Conservation (phyloP, 2,113 vertebrate species). For the Myrmophylax atrothorax region DNA sequence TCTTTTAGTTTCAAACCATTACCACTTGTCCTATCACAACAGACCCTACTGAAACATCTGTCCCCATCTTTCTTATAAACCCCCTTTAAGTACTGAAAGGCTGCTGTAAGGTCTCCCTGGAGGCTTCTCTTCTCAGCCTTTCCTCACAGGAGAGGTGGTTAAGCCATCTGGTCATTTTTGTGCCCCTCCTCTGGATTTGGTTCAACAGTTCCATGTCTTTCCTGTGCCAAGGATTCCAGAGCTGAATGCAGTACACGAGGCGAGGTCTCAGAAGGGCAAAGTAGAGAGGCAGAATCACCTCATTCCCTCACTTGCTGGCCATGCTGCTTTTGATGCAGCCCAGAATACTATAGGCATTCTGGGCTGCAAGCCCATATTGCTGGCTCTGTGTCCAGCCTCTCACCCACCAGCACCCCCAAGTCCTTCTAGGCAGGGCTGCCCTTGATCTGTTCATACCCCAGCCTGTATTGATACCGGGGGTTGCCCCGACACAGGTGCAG, state of each 20-base stretch:
- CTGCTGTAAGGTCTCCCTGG: not conserved
- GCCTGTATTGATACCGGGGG: accelerated
- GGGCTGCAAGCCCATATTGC: not conserved
- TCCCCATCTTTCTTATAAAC: not conserved
- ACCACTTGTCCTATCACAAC: not conserved
- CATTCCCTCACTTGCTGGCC: not conserved
- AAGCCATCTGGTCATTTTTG: not conserved
- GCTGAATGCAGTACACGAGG: not conserved
- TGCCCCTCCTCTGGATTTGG: not conserved
- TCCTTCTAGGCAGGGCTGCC: not conserved
- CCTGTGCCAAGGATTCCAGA: not conserved
- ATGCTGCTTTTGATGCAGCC: not conserved
- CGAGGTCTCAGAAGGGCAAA: not conserved
- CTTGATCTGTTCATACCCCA: not conserved
- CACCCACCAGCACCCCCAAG: not conserved
- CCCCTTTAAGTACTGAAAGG: not conserved
- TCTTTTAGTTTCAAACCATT: not conserved
- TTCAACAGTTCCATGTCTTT: not conserved
- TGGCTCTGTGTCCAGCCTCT: not conserved
- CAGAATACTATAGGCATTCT: accelerated
- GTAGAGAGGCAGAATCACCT: not conserved
- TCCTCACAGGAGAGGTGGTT: not conserved
- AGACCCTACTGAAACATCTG: not conserved
- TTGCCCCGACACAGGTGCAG: not conserved
- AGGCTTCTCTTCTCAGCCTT: not conserved